These are phyloP conservation scores for Macrophya annulata DNA, from an alignment of 2,888 invertebrate species.

Conservation along the genomic window DNA sequence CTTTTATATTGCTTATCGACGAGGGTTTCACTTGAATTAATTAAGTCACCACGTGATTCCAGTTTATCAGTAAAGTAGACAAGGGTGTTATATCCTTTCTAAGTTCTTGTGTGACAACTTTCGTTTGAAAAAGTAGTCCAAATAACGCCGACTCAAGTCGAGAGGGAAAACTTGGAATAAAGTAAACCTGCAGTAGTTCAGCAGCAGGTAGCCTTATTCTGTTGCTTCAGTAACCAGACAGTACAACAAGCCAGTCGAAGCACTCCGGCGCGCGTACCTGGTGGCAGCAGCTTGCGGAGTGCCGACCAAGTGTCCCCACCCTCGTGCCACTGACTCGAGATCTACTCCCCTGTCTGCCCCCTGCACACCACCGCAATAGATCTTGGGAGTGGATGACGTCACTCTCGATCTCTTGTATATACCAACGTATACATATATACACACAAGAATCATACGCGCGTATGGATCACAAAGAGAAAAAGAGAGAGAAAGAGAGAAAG, in stretches of 20 bases:
- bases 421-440: constrained; percentile 64
- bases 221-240: constrained; percentile 28
- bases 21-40: neutral
- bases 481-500: constrained; percentile 61
- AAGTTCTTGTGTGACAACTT: neutral
- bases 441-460: neutral
- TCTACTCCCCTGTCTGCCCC: constrained; percentile 61
- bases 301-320: constrained; percentile 75
- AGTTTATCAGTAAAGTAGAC: neutral
- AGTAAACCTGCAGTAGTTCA: constrained; percentile 10
- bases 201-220: constrained; percentile 9
- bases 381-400: constrained; percentile 69
- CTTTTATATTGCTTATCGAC: no score
- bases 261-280: constrained; percentile 73
- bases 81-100: neutral
- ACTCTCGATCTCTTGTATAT: constrained; percentile 69
- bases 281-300: constrained; percentile 73
- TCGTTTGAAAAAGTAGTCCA: neutral
- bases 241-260: constrained; percentile 38
- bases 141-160: neutral
- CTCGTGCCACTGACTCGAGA: constrained; percentile 63
- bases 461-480: constrained; percentile 56
- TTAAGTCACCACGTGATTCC: neutral
- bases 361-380: constrained; percentile 65
- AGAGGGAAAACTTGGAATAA: constrained; percentile 2